phyloP scores from a whole-genome alignment of 35 echinoderm and acorn worm genomes.

The Heliocidaris tuberculata region DNA sequence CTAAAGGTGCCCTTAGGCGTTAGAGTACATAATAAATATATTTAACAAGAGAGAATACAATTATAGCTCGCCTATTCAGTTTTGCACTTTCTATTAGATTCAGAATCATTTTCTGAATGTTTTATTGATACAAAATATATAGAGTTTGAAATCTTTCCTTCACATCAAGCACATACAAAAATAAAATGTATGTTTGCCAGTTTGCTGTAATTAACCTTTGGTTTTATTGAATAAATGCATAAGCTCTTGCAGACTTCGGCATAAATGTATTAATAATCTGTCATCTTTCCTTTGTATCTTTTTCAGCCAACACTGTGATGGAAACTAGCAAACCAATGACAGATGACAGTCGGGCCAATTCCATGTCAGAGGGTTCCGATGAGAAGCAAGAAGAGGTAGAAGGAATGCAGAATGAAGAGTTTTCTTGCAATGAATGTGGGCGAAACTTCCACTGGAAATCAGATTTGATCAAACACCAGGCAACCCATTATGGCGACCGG shows the following conservation, averaged over 20 bases:
- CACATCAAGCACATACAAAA: not conserved
- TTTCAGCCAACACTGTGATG: not conserved
- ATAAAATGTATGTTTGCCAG: not conserved
- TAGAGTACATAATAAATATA: no score
- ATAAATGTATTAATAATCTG: not conserved
- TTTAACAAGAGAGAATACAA: not conserved
- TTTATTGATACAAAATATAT: not conserved
- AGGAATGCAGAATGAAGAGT: slow-evolving; percentile 62
- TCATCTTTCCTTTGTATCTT: not conserved
- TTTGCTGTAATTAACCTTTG: not conserved
- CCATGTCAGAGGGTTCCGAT: slow-evolving; percentile 35
- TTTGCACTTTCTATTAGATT: no score
- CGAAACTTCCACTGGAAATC: slow-evolving; percentile 90
- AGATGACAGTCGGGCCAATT: not conserved
- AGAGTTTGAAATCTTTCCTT: not conserved
- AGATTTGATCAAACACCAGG: slow-evolving; percentile 77
- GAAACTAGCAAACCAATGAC: slow-evolving; percentile 24
- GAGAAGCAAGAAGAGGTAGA: slow-evolving; percentile 44
- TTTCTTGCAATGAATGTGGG: slow-evolving; percentile 70
- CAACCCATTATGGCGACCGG: slow-evolving; percentile 58
- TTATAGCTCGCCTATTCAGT: not conserved
- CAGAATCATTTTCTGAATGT: not conserved
- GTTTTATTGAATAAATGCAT: not conserved
- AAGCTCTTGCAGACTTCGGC: not conserved
- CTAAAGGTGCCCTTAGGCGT: no score